phyloP scores from a whole-genome alignment of 2,797 vertebrate genomes.

The Dendrocincla fuliginosa region DNA sequence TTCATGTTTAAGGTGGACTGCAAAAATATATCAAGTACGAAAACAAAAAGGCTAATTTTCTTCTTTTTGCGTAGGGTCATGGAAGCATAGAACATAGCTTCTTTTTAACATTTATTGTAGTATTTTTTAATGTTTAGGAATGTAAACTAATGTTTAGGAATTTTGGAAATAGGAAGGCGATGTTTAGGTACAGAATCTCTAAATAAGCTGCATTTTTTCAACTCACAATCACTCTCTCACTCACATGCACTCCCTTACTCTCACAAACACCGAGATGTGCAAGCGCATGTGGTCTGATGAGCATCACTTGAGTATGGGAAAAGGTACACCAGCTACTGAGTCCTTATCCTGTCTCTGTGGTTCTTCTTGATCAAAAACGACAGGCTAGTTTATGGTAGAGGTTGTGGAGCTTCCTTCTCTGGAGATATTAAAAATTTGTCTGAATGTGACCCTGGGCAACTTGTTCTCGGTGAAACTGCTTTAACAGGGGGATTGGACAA shows the following conservation, averaged over 20 bases:
- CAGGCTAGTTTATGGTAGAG: neutral
- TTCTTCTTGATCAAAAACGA: neutral
- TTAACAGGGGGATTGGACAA: neutral
- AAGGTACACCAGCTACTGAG: neutral
- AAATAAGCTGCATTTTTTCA: neutral
- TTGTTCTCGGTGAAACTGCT: neutral
- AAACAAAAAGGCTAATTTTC: neutral
- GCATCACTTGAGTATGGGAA: neutral
- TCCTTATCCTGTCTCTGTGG: neutral
- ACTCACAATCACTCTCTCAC: neutral
- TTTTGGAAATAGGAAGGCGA: neutral
- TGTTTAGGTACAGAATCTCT: neutral
- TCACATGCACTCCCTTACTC: neutral
- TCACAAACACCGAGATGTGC: neutral
- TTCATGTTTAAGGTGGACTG: neutral
- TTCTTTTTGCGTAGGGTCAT: neutral
- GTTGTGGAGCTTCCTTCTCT: neutral
- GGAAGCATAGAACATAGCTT: neutral
- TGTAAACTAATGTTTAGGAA: no score
- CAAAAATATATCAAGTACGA: neutral
- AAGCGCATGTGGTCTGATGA: neutral
- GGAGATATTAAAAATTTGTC: accelerated
- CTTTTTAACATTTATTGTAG: neutral
- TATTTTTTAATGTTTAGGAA: neutral
- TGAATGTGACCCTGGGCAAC: accelerated